A percentile compares a stretch with the other conserved stretches of the same genome.
Evolutionary conservation across 2,797 vertebrate species (phyloP).

Genomic region (Thalassophryne amazonica): DNA sequence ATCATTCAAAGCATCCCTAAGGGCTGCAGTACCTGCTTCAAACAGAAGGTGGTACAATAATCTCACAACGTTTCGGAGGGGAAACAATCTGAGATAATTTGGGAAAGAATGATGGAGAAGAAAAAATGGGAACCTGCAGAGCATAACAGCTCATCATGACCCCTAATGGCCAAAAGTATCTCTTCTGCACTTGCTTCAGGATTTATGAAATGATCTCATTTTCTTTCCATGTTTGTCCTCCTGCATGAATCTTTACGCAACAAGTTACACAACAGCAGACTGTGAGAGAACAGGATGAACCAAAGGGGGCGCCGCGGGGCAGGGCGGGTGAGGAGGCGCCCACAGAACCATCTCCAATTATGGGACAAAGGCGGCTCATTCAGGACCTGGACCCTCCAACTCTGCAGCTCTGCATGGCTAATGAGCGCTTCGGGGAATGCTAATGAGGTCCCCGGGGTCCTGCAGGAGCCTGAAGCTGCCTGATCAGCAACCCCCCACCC

Average conservation of each 20-base stretch:
- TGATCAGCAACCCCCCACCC: neutral
- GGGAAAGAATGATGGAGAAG: too few relatives aligned
- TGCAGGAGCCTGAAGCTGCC: slow-evolving; percentile 35
- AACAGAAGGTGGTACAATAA: too few relatives aligned
- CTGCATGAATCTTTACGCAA: slow-evolving; percentile 21
- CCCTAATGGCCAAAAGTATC: too few relatives aligned
- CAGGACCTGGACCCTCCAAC: slow-evolving; percentile 72
- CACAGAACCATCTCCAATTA: slow-evolving; percentile 84
- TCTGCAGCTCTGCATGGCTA: slow-evolving; percentile 80
- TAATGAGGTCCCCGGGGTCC: slow-evolving; percentile 40
- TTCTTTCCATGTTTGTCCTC: too few relatives aligned
- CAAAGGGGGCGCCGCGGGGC: slow-evolving; percentile 5
- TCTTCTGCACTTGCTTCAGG: neutral
- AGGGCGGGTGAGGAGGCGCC: slow-evolving; percentile 10
- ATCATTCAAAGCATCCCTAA: too few relatives aligned
- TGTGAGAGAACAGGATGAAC: slow-evolving; percentile 15
- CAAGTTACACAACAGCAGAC: slow-evolving; percentile 31
- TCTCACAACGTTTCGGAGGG: too few relatives aligned
- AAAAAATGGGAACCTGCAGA: too few relatives aligned
- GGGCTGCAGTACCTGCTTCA: too few relatives aligned
- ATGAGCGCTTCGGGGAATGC: slow-evolving; percentile 69
- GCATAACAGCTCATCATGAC: too few relatives aligned
- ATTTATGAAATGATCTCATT: too few relatives aligned
- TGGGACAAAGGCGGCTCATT: slow-evolving; percentile 90
- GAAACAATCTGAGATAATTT: too few relatives aligned